Evolutionary conservation across 2,113 vertebrate genomes (phyloP).

Genomic region (Perca schrenkii): DNA sequence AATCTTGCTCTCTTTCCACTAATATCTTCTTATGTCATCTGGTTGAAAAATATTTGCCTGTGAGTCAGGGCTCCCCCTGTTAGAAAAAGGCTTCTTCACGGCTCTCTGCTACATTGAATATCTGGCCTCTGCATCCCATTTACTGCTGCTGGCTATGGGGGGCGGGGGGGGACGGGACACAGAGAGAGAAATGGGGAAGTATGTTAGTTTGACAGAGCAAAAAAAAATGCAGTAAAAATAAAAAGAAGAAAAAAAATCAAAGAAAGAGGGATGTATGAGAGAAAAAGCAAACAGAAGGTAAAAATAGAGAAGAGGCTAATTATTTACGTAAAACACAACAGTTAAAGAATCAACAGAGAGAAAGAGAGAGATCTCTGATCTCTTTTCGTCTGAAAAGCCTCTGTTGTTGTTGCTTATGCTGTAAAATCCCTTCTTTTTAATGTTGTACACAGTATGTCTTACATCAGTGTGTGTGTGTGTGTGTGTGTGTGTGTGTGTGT

Average conservation of each 20-base stretch:
- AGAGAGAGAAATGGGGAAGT: not conserved
- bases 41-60: conserved; percentile 87
- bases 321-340: not conserved
- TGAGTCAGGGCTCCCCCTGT: conserved; percentile 83
- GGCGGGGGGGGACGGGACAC: too few relatives aligned
- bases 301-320: not conserved
- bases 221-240: not conserved
- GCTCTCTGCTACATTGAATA: conserved; percentile 86
- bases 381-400: not conserved
- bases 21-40: conserved; percentile 85
- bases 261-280: not conserved
- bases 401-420: conserved; percentile 5
- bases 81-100: conserved; percentile 79
- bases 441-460: conserved; percentile 8
- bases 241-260: conserved; percentile 40
- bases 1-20: conserved; percentile 64
- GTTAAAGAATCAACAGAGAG: not conserved
- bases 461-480: too few relatives aligned
- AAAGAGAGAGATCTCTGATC: too few relatives aligned
- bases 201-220: conserved; percentile 17
- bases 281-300: not conserved
- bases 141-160: conserved; percentile 80
- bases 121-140: conserved; percentile 78
- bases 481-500: conserved; percentile 38
- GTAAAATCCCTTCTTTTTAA: conserved; percentile 25